Conservation (phyloP, 2,888 invertebrate species). For the Eristalis arbustorum region DNA sequence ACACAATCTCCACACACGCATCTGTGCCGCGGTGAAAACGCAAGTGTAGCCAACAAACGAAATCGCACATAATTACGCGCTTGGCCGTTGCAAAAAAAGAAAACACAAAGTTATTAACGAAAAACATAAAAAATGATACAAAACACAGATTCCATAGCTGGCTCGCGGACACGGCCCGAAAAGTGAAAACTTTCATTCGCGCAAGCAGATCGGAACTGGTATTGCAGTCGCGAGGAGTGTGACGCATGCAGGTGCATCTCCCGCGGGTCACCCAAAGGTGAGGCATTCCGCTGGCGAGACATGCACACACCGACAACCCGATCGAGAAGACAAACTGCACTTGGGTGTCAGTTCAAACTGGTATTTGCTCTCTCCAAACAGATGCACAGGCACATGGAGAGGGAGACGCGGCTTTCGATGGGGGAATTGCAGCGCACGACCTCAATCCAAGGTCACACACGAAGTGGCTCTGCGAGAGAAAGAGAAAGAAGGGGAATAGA, state of each 20-base stretch:
- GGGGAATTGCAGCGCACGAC: slow-evolving; percentile 25
- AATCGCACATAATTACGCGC: slow-evolving; percentile 52
- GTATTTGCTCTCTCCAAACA: slow-evolving; percentile 31
- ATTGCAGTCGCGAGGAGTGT: slow-evolving; percentile 25
- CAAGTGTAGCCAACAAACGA: slow-evolving; percentile 30
- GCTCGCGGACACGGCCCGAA: slow-evolving; percentile 16
- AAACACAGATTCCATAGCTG: slow-evolving; percentile 5
- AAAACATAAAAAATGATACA: slow-evolving; percentile 29
- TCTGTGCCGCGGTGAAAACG: slow-evolving; percentile 29
- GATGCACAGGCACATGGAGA: neutral
- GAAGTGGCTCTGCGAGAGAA: neutral
- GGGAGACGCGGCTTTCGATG: neutral
- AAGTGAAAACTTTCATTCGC: slow-evolving; percentile 56
- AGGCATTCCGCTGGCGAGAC: neutral
- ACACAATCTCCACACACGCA: slow-evolving; percentile 22
- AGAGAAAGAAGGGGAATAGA: neutral
- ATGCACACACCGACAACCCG: neutral
- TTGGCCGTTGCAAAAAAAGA: slow-evolving; percentile 35
- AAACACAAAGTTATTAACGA: slow-evolving; percentile 18
- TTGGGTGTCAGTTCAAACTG: neutral
- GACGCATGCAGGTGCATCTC: slow-evolving; percentile 49
- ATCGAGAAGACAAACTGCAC: no score
- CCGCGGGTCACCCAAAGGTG: slow-evolving; percentile 42
- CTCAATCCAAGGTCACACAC: slow-evolving; percentile 34
- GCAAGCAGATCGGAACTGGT: slow-evolving; percentile 15